Percentiles rank a stretch among this genome's conserved stretches.
Conservation (phyloP, 2,797 vertebrate genomes). For the Hyperoplus immaculatus region DNA sequence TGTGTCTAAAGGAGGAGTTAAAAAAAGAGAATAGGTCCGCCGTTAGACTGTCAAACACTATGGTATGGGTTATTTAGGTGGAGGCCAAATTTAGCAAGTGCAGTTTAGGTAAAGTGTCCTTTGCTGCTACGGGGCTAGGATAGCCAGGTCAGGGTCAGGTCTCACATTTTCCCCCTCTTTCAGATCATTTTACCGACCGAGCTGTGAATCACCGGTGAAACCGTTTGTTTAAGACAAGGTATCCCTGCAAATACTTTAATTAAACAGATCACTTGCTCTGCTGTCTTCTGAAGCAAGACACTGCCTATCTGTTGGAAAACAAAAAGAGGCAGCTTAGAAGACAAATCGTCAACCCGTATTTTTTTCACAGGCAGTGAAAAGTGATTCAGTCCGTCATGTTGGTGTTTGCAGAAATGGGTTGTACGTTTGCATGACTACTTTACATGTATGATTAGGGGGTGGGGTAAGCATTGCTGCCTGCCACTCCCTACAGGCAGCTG, state of each 20-base stretch:
- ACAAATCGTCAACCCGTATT: background rate
- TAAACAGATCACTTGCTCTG: conserved; percentile 56
- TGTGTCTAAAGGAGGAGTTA: conserved; percentile 26
- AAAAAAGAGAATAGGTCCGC: conserved; percentile 2
- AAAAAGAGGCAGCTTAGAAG: background rate
- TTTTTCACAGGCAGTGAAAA: conserved; percentile 5
- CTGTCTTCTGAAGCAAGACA: conserved; percentile 6
- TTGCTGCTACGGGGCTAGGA: conserved; percentile 64
- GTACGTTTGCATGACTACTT: conserved; percentile 6
- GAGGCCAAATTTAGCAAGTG: conserved; percentile 65
- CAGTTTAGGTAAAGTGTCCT: conserved; percentile 67
- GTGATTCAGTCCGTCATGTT: background rate
- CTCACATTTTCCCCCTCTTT: conserved; percentile 72
- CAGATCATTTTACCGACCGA: conserved; percentile 75
- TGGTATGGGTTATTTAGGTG: conserved; percentile 47
- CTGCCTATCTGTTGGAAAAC: background rate
- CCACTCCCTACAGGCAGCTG: conserved; percentile 34
- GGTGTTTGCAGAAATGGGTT: conserved; percentile 25
- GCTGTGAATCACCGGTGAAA: conserved; percentile 63
- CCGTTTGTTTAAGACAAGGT: conserved; percentile 32
- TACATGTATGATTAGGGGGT: background rate
- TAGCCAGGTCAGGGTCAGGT: conserved; percentile 61
- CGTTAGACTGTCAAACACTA: conserved; percentile 42
- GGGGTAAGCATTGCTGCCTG: background rate
- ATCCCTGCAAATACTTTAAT: conserved; percentile 53